phyloP scores from a whole-genome alignment of 92 coral and sea anemone genomes.

The Epizoanthus stellaris region DNA sequence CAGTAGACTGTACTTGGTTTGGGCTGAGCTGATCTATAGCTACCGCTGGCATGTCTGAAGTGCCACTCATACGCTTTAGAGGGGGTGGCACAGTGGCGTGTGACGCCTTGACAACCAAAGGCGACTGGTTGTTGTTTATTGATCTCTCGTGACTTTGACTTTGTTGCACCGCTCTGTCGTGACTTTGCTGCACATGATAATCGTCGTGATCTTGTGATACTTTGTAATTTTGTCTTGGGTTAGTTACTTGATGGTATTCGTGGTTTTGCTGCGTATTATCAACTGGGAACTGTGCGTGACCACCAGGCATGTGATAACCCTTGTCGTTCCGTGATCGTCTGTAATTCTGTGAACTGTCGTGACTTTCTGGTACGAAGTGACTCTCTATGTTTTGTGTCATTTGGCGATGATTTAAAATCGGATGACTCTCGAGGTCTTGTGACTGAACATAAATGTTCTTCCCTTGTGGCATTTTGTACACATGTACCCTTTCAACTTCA shows the following conservation, averaged over 20 bases:
- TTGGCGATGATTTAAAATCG: not conserved
- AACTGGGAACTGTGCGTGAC: not conserved
- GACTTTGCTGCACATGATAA: not conserved
- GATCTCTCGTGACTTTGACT: not conserved
- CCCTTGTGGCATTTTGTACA: not conserved
- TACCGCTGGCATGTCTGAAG: not conserved
- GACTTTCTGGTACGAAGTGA: not conserved
- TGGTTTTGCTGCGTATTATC: not conserved
- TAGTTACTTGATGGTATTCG: not conserved
- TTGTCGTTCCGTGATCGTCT: not conserved
- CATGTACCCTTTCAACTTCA: not conserved
- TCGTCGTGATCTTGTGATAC: not conserved
- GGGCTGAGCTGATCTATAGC: conserved; percentile 6
- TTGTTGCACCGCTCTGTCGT: not conserved
- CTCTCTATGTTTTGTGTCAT: not conserved
- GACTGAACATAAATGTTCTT: not conserved
- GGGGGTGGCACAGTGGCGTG: conserved; percentile 12
- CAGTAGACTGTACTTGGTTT: not conserved
- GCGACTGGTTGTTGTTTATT: not conserved
- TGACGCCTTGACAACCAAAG: conserved; percentile 12
- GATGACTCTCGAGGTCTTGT: not conserved
- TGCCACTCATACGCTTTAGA: conserved; percentile 17
- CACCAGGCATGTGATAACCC: not conserved
- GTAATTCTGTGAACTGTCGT: conserved; percentile 3
- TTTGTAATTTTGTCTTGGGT: not conserved